Evolutionary conservation across 2,888 invertebrate genomes (phyloP), one percentile per base, ranked within the genome.

Genomic region (Vannuccia rotundouncinata): DNA sequence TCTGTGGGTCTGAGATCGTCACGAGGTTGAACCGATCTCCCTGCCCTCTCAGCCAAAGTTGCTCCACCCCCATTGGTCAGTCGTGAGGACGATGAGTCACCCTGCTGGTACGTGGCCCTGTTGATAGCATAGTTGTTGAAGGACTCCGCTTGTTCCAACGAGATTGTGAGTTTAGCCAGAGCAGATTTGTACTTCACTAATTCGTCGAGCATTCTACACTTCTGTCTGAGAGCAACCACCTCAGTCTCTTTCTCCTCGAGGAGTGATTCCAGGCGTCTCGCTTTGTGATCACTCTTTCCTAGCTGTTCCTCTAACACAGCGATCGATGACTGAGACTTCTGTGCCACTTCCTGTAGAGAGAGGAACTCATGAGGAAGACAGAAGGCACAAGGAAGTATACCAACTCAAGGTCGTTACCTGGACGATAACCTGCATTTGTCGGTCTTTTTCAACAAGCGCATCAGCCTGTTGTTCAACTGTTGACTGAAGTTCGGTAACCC

Each of bases 141-240:
- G n/a, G n/a, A 22, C 45, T 77, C 78, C 22, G 78, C 78, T 22
- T 77, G 78, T 22, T 77, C 78, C 5, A 77, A 17, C 10, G 45
- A 30, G 22, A 77, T 77, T 60, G 78, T 77, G 17, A 77, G 30
- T 31, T 77, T 77, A 10, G 78, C 78, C 59, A 77, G 59, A 45
- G 78, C 30, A 1, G 78, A 22, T 59, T 77, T 77, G 78, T 59
- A 77, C 27, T 30, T 27, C 13, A 30, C 27, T 2, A 77, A 22
- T 59, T 77, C 78, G 31, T 77, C 30, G 2, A 77, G 22, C 78
- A 77, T 59, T 5, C 22, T 2, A 22, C 30, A 29, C 27, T 30
- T 77, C 27, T 77, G 45, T 25, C 78, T 2, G 1, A 77, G 78
- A 5, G 59, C 78, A n/a, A 2, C 2, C n/a, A 77, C 10, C 45